Conservation (phyloP, 2,113 vertebrate species). For the Phoenicopterus ruber region DNA sequence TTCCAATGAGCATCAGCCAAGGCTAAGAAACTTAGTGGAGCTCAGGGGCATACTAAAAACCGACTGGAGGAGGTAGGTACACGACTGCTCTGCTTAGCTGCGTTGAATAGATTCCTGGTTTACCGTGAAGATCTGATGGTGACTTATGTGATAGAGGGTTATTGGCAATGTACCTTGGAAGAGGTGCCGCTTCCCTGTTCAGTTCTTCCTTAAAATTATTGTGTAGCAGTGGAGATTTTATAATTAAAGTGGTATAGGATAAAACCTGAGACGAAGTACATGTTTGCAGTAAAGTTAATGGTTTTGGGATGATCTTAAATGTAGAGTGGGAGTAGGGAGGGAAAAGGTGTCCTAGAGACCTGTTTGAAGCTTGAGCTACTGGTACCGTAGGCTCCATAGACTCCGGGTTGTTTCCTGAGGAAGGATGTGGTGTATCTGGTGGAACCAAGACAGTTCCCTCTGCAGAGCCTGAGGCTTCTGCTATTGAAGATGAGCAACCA, state of each 20-base stretch:
- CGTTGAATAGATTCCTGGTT: not conserved
- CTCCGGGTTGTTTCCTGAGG: not conserved
- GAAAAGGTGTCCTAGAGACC: not conserved
- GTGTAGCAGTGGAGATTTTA: not conserved
- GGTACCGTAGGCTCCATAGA: accelerated
- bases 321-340: not conserved
- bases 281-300: not conserved
- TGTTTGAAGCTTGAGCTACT: not conserved
- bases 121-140: not conserved
- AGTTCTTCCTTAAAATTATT: not conserved
- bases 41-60: not conserved
- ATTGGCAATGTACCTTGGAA: not conserved
- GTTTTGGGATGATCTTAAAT: not conserved
- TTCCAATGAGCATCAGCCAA: conserved; percentile 19
- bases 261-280: not conserved
- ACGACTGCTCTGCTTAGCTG: not conserved
- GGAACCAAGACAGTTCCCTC: not conserved
- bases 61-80: not conserved
- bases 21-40: not conserved
- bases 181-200: not conserved
- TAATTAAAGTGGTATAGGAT: not conserved
- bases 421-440: not conserved
- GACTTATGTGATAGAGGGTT: not conserved
- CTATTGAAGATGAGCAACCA: not conserved
- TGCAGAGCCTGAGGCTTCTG: not conserved